Conservation (phyloP, 2,888 invertebrate genomes). For the Andrena minutula region DNA sequence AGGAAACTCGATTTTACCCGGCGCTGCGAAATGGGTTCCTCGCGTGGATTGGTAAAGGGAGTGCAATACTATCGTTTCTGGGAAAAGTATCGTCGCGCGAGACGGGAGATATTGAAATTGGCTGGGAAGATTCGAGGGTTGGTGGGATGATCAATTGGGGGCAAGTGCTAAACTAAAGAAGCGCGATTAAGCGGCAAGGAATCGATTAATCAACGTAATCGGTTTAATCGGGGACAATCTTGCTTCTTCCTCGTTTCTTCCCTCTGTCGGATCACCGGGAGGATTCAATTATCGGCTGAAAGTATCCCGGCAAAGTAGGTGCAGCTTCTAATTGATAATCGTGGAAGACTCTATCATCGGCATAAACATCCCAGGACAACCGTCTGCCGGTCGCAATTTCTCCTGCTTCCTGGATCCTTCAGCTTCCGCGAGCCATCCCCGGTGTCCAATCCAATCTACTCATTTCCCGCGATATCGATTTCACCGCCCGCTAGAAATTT, state of each 20-base stretch:
- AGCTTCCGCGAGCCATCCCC: constrained; percentile 40
- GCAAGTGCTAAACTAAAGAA: constrained; percentile 12
- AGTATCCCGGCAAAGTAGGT: constrained; percentile 11
- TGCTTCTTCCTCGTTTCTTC: constrained; percentile 12
- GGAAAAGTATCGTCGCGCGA: neutral
- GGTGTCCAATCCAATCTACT: constrained; percentile 79
- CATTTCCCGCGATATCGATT: constrained; percentile 79
- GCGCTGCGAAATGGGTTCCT: neutral
- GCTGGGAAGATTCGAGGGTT: neutral
- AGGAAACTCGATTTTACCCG: neutral
- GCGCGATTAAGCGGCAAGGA: constrained; percentile 10
- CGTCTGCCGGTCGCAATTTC: neutral
- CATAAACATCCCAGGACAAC: constrained; percentile 1
- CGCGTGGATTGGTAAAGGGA: neutral
- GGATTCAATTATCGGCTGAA: constrained; percentile 16
- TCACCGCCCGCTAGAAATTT: constrained; percentile 70
- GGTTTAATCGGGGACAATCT: constrained; percentile 26
- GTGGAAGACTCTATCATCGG: neutral
- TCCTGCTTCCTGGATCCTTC: constrained; percentile 20
- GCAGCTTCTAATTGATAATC: constrained; percentile 22
- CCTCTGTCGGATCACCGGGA: neutral
- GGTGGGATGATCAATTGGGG: neutral
- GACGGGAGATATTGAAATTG: neutral
- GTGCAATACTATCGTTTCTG: neutral
- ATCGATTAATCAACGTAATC: constrained; percentile 30